phyloP scores from a whole-genome alignment of 2,797 vertebrate species.

The Hozukius guyotensis region DNA sequence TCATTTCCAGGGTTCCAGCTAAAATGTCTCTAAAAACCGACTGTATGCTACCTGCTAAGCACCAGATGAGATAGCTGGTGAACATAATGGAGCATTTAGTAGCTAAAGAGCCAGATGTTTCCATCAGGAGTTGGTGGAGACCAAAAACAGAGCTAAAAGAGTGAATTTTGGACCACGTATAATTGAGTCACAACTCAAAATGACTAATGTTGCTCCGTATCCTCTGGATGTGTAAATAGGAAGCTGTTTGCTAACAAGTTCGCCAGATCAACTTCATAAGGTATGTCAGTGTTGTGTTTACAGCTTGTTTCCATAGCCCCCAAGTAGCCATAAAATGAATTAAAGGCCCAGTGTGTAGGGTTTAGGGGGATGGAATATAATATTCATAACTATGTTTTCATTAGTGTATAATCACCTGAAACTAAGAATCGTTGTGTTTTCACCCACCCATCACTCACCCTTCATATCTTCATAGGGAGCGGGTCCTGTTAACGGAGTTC shows the following conservation, averaged over 20 bases:
- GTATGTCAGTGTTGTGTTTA: background rate
- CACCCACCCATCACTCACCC: too few species aligned
- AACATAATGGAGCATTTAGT: background rate
- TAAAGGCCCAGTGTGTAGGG: background rate
- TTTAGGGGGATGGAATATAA: too few species aligned
- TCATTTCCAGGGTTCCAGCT: background rate
- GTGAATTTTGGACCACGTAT: background rate
- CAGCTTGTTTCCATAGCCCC: background rate
- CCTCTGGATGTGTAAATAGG: background rate
- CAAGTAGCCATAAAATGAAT: background rate
- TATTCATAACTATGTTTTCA: too few species aligned
- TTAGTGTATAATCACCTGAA: too few species aligned
- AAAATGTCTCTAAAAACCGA: background rate
- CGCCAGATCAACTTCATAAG: background rate
- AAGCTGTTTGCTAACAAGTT: background rate
- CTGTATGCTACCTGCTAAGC: background rate
- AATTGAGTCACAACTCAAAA: background rate
- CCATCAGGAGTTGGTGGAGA: background rate
- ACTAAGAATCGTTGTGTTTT: too few species aligned
- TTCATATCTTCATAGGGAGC: too few species aligned
- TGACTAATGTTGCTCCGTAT: background rate
- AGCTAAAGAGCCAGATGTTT: background rate
- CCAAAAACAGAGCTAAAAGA: background rate
- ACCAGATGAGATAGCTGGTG: background rate
- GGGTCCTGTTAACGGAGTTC: accelerated